Conservation (phyloP, 2,113 vertebrate genomes). For the Noctilio leporinus region DNA sequence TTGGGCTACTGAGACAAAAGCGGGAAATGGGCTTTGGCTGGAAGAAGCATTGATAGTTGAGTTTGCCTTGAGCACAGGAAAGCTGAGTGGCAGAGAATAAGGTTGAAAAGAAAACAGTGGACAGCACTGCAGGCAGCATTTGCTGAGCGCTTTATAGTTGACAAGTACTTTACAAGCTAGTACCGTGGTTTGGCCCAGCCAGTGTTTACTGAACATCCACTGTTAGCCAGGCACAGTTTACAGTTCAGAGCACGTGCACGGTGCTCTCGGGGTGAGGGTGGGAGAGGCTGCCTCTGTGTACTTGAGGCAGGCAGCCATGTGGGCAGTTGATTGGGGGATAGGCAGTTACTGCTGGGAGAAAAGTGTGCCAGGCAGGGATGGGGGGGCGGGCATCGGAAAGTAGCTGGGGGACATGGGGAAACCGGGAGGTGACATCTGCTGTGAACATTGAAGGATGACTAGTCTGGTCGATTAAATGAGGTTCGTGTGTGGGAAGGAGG, state of each 20-base stretch:
- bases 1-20: neutral
- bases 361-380: neutral
- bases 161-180: neutral
- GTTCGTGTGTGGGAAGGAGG: neutral
- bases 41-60: neutral
- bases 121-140: neutral
- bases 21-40: neutral
- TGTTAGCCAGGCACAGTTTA: neutral
- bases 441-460: neutral
- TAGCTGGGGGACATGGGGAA: neutral
- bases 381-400: neutral
- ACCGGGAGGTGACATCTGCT: neutral
- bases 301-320: neutral
- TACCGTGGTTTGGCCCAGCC: neutral
- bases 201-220: neutral
- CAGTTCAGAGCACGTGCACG: too few species aligned
- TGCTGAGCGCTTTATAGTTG: neutral
- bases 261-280: neutral
- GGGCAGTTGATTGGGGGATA: neutral
- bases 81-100: neutral
- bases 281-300: neutral
- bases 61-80: neutral
- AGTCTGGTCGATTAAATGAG: neutral
- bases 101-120: neutral
- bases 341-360: neutral